Evolutionary conservation across 1,140 invertebrate species (phyloP).

Genomic region (Daktulosphaira vitifoliae): DNA sequence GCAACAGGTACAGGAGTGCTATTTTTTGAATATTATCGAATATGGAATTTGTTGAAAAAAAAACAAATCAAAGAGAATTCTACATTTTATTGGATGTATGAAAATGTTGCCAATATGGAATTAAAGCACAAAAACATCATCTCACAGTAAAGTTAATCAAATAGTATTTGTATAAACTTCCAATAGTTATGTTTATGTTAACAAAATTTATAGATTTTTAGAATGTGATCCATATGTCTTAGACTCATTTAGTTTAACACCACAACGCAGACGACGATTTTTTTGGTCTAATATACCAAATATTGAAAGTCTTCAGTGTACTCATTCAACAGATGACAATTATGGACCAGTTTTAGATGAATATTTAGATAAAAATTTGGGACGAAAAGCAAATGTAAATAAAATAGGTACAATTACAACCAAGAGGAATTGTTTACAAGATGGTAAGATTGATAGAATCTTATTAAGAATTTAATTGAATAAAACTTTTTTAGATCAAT

Average conservation of each 20-base stretch:
- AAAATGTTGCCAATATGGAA: conserved; percentile 26
- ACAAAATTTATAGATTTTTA: neutral
- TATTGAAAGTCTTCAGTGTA: neutral
- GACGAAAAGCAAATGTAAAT: neutral
- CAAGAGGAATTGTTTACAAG: conserved; percentile 10
- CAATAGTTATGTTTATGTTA: too few species aligned
- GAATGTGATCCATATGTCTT: neutral
- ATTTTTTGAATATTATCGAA: conserved; percentile 9
- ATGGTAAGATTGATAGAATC: neutral
- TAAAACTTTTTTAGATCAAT: neutral
- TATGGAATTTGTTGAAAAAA: neutral
- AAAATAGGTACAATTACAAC: conserved; percentile 20
- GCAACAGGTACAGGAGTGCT: conserved; percentile 1
- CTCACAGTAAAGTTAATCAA: conserved; percentile 5
- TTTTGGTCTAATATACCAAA: conserved; percentile 29
- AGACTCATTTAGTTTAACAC: conserved; percentile 7
- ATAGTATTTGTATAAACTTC: neutral
- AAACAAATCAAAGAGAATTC: neutral
- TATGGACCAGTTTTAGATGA: neutral
- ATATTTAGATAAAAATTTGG: conserved; percentile 2
- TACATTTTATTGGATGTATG: conserved; percentile 22
- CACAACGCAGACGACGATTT: neutral
- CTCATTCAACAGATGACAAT: too few species aligned
- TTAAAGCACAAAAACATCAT: neutral
- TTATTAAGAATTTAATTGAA: neutral